Conservation (phyloP, 1,140 invertebrate genomes). For the Drosophila insularis region DNA sequence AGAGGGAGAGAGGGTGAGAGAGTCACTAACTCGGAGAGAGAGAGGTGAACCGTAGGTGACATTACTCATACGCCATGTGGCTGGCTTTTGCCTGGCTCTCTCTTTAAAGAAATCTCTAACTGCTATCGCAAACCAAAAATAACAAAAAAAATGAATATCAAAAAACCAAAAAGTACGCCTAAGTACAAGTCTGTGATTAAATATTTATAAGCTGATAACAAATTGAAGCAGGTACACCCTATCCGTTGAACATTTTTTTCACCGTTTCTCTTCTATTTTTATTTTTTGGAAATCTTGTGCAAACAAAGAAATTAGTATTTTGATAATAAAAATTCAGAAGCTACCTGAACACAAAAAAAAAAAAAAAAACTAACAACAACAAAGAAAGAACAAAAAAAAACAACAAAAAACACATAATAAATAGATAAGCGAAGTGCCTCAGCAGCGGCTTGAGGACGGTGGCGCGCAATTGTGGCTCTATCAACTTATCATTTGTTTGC, state of each 20-base stretch:
- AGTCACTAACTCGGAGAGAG: background rate
- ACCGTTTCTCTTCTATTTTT: slow-evolving; percentile 6
- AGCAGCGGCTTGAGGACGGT: slow-evolving; percentile 18
- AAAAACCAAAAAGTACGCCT: slow-evolving; percentile 48
- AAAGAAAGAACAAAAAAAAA: slow-evolving; percentile 30
- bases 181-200: slow-evolving; percentile 79
- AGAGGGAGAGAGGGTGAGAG: background rate
- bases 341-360: slow-evolving; percentile 61
- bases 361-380: slow-evolving; percentile 34
- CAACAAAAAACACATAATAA: slow-evolving; percentile 58
- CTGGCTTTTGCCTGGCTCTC: background rate
- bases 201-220: slow-evolving; percentile 78
- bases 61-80: slow-evolving; percentile 66
- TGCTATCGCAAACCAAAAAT: slow-evolving; percentile 43
- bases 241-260: slow-evolving; percentile 9
- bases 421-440: slow-evolving; percentile 71
- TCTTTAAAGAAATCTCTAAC: slow-evolving; percentile 18
- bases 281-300: slow-evolving; percentile 68
- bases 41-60: background rate
- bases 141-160: slow-evolving; percentile 36
- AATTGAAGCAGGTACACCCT: slow-evolving; percentile 62
- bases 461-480: slow-evolving; percentile 69
- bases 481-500: slow-evolving; percentile 79
- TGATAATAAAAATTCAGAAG: slow-evolving; percentile 81
- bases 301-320: slow-evolving; percentile 81